phyloP scores from a whole-genome alignment of 2,888 invertebrate species.

The Bombylius major region DNA sequence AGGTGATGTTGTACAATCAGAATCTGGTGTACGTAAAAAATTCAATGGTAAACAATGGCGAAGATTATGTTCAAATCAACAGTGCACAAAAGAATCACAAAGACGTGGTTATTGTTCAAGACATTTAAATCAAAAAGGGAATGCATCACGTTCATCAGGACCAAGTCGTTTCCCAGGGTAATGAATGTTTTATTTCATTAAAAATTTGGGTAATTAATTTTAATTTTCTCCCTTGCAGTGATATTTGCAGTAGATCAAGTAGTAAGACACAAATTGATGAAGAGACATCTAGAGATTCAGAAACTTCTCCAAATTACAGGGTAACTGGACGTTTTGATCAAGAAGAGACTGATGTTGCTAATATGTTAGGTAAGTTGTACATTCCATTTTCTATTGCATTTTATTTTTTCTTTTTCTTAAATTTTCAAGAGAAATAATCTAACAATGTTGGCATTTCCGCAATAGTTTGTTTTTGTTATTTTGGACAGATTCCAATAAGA shows the following conservation, averaged over 20 bases:
- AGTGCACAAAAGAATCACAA: slow-evolving; percentile 95
- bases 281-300: slow-evolving; percentile 81
- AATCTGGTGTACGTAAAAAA: slow-evolving; percentile 85
- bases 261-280: slow-evolving; percentile 52
- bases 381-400: background rate
- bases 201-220: background rate
- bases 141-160: slow-evolving; percentile 32
- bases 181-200: background rate
- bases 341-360: slow-evolving; percentile 93
- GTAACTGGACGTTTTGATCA: slow-evolving; percentile 77
- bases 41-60: slow-evolving; percentile 99
- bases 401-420: too few relatives aligned
- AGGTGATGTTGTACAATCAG: slow-evolving; percentile 65
- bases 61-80: slow-evolving; percentile 87
- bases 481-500: too few relatives aligned
- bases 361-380: slow-evolving; percentile 65
- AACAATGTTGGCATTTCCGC: too few relatives aligned
- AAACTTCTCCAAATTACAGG: slow-evolving; percentile 74
- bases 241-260: slow-evolving; percentile 35
- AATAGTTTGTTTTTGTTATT: too few relatives aligned
- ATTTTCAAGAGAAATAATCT: too few relatives aligned
- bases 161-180: slow-evolving; percentile 34
- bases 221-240: slow-evolving; percentile 21
- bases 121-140: slow-evolving; percentile 82
- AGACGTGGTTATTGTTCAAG: slow-evolving; percentile 92